These are phyloP conservation scores for Drosophila funebris DNA, from an alignment of 1,140 invertebrate species.

Conservation along the genomic window DNA sequence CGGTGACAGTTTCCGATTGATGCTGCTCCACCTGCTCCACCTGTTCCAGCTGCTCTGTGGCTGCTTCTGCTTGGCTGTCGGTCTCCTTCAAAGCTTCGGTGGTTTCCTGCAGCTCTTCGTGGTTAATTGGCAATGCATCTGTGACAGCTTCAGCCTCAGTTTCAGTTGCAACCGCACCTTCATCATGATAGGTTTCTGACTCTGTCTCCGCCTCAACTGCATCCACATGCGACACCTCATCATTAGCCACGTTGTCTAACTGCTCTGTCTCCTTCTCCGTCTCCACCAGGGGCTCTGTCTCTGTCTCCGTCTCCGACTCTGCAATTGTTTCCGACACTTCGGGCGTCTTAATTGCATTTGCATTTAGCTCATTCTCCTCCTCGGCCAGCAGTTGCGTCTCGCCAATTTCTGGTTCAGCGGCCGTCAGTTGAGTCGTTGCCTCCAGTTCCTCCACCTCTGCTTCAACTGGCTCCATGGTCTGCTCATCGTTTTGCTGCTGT, in stretches of 20 bases:
- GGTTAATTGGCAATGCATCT: constrained; percentile 29
- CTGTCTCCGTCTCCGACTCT: constrained; percentile 40
- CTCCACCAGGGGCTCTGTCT: constrained; percentile 16
- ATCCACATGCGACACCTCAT: constrained; percentile 57
- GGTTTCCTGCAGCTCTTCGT: constrained; percentile 31
- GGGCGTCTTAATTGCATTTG: constrained; percentile 78
- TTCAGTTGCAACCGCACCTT: constrained; percentile 23
- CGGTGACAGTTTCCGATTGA: constrained; percentile 35
- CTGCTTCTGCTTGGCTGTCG: background rate
- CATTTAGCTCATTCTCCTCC: constrained; percentile 52
- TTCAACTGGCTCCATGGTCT: constrained; percentile 47
- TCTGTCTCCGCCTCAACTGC: constrained; percentile 27
- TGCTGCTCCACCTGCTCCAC: background rate
- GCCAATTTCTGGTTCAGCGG: constrained; percentile 28
- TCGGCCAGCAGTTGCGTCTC: constrained; percentile 10
- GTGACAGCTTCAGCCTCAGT: constrained; percentile 7
- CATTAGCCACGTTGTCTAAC: constrained; percentile 41
- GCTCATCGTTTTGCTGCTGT: constrained; percentile 26
- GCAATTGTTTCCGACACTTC: constrained; percentile 75
- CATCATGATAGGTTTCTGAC: constrained; percentile 23
- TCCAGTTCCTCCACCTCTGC: background rate
- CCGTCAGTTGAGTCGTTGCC: constrained; percentile 22
- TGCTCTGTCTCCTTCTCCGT: constrained; percentile 1
- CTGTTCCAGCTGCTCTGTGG: background rate
- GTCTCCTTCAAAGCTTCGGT: constrained; percentile 16